Conservation (phyloP, 2,797 vertebrate species). For the Cygnus olor region DNA sequence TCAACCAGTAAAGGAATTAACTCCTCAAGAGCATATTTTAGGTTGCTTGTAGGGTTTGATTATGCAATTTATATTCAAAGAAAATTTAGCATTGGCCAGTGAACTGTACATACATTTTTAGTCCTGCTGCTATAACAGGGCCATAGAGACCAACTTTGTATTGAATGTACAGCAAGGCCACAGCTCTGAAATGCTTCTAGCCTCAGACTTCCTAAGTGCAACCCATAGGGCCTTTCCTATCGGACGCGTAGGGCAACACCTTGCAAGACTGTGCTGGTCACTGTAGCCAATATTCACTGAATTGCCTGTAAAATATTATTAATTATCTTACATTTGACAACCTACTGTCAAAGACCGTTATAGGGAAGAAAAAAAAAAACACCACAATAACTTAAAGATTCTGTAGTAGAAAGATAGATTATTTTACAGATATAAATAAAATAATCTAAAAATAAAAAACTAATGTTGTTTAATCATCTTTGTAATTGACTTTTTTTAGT, state of each 20-base stretch:
- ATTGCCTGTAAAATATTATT: background rate
- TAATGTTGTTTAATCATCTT: background rate
- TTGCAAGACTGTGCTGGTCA: too few relatives aligned
- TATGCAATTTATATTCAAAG: background rate
- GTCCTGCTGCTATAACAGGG: background rate
- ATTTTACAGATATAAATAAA: background rate
- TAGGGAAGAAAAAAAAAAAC: background rate
- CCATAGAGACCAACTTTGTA: background rate
- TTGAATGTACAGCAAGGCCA: background rate
- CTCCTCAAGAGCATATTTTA: background rate
- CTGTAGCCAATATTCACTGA: background rate
- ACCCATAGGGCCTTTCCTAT: background rate
- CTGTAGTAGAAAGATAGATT: background rate
- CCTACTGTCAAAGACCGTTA: background rate
- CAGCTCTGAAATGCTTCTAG: background rate
- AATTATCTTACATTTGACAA: background rate
- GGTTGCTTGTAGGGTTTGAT: background rate
- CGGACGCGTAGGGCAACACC: background rate
- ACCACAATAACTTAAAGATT: background rate
- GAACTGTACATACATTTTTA: accelerated
- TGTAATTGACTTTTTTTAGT: conserved; percentile 3
- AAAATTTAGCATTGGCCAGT: background rate
- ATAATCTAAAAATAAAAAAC: background rate
- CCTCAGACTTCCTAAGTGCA: background rate
- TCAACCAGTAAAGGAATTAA: background rate